Conservation (phyloP, 2,888 invertebrate species). For the Listrodromus nycthemerus region DNA sequence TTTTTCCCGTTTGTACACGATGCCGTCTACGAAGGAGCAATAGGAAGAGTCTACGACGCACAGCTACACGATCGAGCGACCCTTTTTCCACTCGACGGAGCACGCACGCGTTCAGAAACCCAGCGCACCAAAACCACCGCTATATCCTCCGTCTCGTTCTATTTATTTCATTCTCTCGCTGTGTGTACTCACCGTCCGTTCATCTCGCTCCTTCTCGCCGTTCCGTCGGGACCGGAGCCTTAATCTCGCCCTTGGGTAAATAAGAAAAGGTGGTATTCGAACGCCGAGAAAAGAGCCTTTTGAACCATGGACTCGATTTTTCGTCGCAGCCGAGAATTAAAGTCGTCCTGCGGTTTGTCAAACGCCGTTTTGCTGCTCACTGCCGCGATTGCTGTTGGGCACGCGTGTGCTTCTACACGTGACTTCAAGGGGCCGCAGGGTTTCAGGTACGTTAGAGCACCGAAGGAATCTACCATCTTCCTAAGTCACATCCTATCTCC, state of each 20-base stretch:
- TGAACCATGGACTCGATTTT: slow-evolving; percentile 43
- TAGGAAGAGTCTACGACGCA: slow-evolving; percentile 11
- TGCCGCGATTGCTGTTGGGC: not conserved
- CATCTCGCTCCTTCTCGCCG: slow-evolving; percentile 4
- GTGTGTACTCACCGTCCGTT: not conserved
- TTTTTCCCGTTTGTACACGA: not conserved
- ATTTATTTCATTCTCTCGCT: slow-evolving; percentile 28
- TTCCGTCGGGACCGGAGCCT: slow-evolving; percentile 9
- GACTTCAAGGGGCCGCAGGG: not conserved
- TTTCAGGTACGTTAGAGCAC: not conserved
- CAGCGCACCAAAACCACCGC: slow-evolving; percentile 13
- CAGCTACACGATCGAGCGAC: slow-evolving; percentile 42
- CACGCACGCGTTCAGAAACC: slow-evolving; percentile 40
- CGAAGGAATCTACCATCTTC: not conserved
- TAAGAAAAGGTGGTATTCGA: slow-evolving; percentile 42
- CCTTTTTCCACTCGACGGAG: slow-evolving; percentile 45
- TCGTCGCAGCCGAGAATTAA: slow-evolving; percentile 39
- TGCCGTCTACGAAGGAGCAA: not conserved
- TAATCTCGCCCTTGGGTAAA: slow-evolving; percentile 60
- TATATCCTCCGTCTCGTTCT: slow-evolving; percentile 8
- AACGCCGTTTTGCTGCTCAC: slow-evolving; percentile 26
- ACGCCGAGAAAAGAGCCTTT: slow-evolving; percentile 35
- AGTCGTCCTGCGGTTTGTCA: slow-evolving; percentile 7
- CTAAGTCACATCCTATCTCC: too few species aligned
- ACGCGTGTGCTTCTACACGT: not conserved